Percentiles rank a stretch among this genome's conserved stretches.
Evolutionary conservation across 2,888 invertebrate genomes (phyloP).

Genomic region (Catocala fraxini): DNA sequence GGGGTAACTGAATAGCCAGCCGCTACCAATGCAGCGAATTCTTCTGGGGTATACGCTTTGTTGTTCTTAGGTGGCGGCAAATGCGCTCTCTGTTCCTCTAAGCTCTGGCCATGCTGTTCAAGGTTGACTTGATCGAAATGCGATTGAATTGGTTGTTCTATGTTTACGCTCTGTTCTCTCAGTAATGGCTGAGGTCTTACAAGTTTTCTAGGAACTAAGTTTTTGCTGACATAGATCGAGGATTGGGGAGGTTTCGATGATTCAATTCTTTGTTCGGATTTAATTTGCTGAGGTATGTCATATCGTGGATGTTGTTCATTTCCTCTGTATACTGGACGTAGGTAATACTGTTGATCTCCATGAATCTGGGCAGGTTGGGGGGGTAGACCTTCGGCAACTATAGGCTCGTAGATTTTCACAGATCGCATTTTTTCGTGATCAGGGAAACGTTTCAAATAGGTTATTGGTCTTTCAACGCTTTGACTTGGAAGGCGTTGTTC

Average conservation of each 20-base stretch:
- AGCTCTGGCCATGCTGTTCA: slow-evolving; percentile 70
- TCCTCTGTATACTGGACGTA: slow-evolving; percentile 73
- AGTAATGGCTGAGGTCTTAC: slow-evolving; percentile 59
- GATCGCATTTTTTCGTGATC: slow-evolving; percentile 76
- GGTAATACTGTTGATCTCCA: slow-evolving; percentile 78
- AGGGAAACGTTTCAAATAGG: slow-evolving; percentile 78
- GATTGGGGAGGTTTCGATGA: slow-evolving; percentile 77
- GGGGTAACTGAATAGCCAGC: slow-evolving; percentile 85
- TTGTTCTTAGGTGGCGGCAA: slow-evolving; percentile 84
- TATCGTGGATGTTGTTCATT: slow-evolving; percentile 75
- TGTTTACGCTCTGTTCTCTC: slow-evolving; percentile 55
- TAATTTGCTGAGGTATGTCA: slow-evolving; percentile 61
- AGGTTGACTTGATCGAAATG: slow-evolving; percentile 59
- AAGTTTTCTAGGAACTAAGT: slow-evolving; percentile 71
- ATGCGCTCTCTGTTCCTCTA: slow-evolving; percentile 76
- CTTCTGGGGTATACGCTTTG: slow-evolving; percentile 84
- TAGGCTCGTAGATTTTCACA: slow-evolving; percentile 74
- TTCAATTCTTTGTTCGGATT: slow-evolving; percentile 67
- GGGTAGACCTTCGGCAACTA: slow-evolving; percentile 59
- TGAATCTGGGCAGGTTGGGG: slow-evolving; percentile 68
- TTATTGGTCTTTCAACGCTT: slow-evolving; percentile 73
- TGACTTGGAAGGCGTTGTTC: slow-evolving; percentile 71
- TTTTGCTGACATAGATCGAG: slow-evolving; percentile 80
- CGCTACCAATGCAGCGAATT: slow-evolving; percentile 81
- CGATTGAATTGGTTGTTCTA: slow-evolving; percentile 51